Percentiles rank a stretch among this genome's conserved stretches.
phyloP scores from a whole-genome alignment of 2,113 vertebrate species.

The Hydrochoerus hydrochaeris region DNA sequence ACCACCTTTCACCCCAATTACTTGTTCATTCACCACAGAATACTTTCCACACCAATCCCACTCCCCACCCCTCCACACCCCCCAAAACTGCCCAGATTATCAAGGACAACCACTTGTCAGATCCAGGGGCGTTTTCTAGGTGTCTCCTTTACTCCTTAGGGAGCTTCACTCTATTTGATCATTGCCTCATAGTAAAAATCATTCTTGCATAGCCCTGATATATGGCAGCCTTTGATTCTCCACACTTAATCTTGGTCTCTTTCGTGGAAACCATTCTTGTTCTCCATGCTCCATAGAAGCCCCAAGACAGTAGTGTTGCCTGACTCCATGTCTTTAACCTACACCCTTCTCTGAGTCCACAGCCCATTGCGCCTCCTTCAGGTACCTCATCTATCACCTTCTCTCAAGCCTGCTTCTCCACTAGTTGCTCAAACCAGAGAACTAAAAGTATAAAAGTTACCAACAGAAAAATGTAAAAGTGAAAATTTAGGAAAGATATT shows the following conservation, averaged over 20 bases:
- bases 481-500: not conserved
- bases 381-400: not conserved
- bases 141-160: not conserved
- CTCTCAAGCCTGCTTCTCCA: not conserved
- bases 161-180: not conserved
- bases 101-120: not conserved
- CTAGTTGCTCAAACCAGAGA: not conserved
- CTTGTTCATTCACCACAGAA: not conserved
- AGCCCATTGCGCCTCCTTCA: not conserved
- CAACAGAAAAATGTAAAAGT: not conserved
- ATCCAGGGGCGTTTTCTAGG: not conserved
- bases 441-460: not conserved
- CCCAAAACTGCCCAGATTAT: not conserved
- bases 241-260: not conserved
- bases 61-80: accelerated
- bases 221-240: not conserved
- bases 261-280: not conserved
- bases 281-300: not conserved
- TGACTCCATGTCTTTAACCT: not conserved
- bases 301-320: not conserved
- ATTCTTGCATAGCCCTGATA: not conserved
- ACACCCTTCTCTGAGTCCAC: not conserved
- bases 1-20: not conserved
- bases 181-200: not conserved
- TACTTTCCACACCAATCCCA: not conserved